Percentiles rank a stretch among this genome's conserved stretches.
phyloP scores from a whole-genome alignment of 2,888 invertebrate species.

The Nemotelus pantherinus region DNA sequence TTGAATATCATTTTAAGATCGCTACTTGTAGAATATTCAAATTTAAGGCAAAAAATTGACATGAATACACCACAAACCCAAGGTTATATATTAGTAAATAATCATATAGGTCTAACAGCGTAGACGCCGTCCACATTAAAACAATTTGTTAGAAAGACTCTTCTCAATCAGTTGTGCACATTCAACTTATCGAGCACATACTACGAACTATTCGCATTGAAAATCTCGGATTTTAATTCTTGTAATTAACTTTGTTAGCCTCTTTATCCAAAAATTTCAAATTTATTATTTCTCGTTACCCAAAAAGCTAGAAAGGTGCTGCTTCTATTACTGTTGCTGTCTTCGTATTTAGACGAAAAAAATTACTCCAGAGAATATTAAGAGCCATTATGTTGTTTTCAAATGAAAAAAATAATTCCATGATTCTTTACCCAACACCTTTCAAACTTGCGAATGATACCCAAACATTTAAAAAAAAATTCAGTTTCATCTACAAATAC shows the following conservation, averaged over 20 bases:
- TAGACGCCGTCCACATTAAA: too few relatives aligned
- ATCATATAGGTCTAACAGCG: too few relatives aligned
- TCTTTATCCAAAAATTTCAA: slow-evolving; percentile 53
- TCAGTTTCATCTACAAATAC: slow-evolving; percentile 16
- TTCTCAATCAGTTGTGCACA: too few relatives aligned
- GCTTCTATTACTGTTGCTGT: slow-evolving; percentile 7
- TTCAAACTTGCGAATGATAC: slow-evolving; percentile 48
- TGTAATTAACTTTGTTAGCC: slow-evolving; percentile 61
- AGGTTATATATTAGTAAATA: too few relatives aligned
- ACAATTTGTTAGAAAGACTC: too few relatives aligned
- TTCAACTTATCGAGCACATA: too few relatives aligned
- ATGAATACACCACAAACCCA: too few relatives aligned
- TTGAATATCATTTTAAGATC: too few relatives aligned
- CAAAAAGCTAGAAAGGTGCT: slow-evolving; percentile 48
- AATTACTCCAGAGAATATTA: slow-evolving; percentile 2
- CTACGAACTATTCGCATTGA: too few relatives aligned
- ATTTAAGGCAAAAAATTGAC: too few relatives aligned
- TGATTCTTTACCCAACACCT: slow-evolving; percentile 42
- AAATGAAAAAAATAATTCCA: slow-evolving; percentile 16
- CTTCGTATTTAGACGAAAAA: not conserved
- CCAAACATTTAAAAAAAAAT: slow-evolving; percentile 32
- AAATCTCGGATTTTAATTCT: slow-evolving; percentile 31
- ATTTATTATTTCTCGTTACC: slow-evolving; percentile 41
- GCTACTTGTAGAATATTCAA: too few relatives aligned
- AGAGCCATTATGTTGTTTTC: not conserved